A percentile compares a stretch with the other conserved stretches of the same genome.
These are phyloP conservation scores for Eulimnadia texana DNA, from an alignment of 1,140 invertebrate genomes.

Conservation along the genomic window DNA sequence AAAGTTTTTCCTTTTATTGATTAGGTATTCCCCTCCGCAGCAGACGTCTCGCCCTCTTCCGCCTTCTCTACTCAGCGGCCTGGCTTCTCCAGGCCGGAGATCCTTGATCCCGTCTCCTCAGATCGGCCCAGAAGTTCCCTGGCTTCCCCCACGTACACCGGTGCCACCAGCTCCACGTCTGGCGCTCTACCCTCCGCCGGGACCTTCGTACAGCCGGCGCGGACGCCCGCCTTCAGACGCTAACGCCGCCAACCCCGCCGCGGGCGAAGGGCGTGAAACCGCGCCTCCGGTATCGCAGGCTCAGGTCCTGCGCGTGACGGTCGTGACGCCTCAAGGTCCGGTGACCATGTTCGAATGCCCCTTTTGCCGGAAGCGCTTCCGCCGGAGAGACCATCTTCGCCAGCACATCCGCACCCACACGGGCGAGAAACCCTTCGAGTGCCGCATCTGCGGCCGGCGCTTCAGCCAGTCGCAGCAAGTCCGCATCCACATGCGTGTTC, in stretches of 20 bases:
- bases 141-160: slow-evolving; percentile 5
- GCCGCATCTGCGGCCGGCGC: slow-evolving; percentile 22
- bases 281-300: not conserved
- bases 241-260: not conserved
- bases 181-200: slow-evolving; percentile 4
- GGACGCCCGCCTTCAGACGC: slow-evolving; percentile 7
- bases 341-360: slow-evolving; percentile 44
- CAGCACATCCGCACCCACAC: slow-evolving; percentile 59
- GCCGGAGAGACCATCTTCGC: slow-evolving; percentile 76
- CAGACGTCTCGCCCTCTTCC: not conserved
- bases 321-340: slow-evolving; percentile 16
- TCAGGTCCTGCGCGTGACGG: slow-evolving; percentile 15
- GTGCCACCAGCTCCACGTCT: slow-evolving; percentile 6
- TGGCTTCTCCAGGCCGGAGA: slow-evolving; percentile 2
- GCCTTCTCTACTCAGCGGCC: not conserved
- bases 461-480: slow-evolving; percentile 23
- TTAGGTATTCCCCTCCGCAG: slow-evolving; percentile 7
- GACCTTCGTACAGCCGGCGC: slow-evolving; percentile 5
- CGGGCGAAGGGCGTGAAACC: not conserved
- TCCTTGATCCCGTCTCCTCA: not conserved
- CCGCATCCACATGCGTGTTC: slow-evolving; percentile 23
- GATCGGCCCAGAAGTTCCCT: slow-evolving; percentile 5
- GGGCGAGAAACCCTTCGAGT: slow-evolving; percentile 23
- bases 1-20: not conserved
- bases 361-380: slow-evolving; percentile 71